phyloP scores from a whole-genome alignment of 2,888 invertebrate species.

The Elaeidobius kamerunicus region DNA sequence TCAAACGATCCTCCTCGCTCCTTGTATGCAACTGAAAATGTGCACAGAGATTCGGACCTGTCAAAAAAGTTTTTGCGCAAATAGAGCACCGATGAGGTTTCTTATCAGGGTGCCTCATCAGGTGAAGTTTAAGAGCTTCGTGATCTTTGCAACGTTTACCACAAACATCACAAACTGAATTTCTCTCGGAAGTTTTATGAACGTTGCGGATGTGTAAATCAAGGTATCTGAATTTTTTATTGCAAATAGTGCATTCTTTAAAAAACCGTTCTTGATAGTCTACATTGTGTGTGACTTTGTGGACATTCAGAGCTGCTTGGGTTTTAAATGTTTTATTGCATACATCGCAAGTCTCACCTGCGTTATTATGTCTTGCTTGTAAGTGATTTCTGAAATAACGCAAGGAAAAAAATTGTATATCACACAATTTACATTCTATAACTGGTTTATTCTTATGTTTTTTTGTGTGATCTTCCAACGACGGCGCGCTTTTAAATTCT shows the following conservation, averaged over 20 bases:
- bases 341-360: constrained; percentile 46
- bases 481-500: constrained; percentile 32
- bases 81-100: constrained; percentile 51
- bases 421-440: constrained; percentile 10
- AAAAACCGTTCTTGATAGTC: not conserved
- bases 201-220: constrained; percentile 1
- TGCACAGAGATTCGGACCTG: not conserved
- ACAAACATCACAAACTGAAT: constrained; percentile 24
- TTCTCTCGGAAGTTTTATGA: constrained; percentile 25
- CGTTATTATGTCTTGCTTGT: constrained; percentile 5
- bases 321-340: constrained; percentile 56
- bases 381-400: constrained; percentile 8
- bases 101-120: constrained; percentile 43
- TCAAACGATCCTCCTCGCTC: no score
- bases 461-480: constrained; percentile 16
- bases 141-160: constrained; percentile 6
- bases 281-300: constrained; percentile 3
- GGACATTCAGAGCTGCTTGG: constrained; percentile 31
- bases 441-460: constrained; percentile 1
- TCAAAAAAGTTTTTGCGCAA: constrained; percentile 47
- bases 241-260: constrained; percentile 3
- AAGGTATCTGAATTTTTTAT: constrained; percentile 1
- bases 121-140: constrained; percentile 29
- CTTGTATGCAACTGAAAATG: not conserved
- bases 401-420: constrained; percentile 8